Evolutionary conservation across 2,888 invertebrate genomes (phyloP).

Genomic region (Drosophila niveifrons): DNA sequence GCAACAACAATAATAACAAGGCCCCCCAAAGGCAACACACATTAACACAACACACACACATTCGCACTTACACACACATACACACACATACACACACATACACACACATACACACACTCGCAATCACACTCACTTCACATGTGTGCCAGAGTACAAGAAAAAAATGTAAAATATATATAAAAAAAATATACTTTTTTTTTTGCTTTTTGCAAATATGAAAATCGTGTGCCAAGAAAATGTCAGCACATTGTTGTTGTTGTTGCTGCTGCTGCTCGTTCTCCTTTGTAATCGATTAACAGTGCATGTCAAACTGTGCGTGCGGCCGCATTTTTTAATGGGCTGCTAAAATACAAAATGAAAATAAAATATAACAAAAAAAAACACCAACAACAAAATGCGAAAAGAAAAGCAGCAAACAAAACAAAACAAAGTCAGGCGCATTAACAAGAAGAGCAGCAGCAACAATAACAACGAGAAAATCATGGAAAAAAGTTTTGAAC

Average conservation of each 20-base stretch:
- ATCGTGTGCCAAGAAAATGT: conserved; percentile 77
- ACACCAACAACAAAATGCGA: conserved; percentile 50
- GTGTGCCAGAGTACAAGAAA: conserved; percentile 51
- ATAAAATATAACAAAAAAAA: conserved; percentile 36
- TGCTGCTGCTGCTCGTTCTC: conserved; percentile 46
- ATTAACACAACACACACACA: conserved; percentile 21
- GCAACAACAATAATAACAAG: conserved; percentile 37
- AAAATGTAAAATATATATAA: conserved; percentile 39
- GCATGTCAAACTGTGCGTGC: conserved; percentile 81
- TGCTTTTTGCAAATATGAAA: conserved; percentile 69
- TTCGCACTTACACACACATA: conserved; percentile 19
- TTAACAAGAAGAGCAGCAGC: conserved; percentile 33
- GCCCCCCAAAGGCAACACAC: conserved; percentile 51
- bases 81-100: conserved; percentile 17
- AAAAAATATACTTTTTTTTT: conserved; percentile 5
- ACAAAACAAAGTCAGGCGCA: conserved; percentile 29
- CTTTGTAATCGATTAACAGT: conserved; percentile 79
- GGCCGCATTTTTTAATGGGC: conserved; percentile 77
- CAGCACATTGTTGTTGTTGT: conserved; percentile 31
- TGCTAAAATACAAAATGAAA: conserved; percentile 72
- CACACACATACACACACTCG: conserved; percentile 16
- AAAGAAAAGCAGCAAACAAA: conserved; percentile 49
- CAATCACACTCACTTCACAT: conserved; percentile 24
- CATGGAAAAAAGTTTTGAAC: conserved; percentile 54
- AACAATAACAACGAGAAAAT: conserved; percentile 41